phyloP scores from a whole-genome alignment of 2,797 vertebrate genomes.

The Coracias cyanogaster region DNA sequence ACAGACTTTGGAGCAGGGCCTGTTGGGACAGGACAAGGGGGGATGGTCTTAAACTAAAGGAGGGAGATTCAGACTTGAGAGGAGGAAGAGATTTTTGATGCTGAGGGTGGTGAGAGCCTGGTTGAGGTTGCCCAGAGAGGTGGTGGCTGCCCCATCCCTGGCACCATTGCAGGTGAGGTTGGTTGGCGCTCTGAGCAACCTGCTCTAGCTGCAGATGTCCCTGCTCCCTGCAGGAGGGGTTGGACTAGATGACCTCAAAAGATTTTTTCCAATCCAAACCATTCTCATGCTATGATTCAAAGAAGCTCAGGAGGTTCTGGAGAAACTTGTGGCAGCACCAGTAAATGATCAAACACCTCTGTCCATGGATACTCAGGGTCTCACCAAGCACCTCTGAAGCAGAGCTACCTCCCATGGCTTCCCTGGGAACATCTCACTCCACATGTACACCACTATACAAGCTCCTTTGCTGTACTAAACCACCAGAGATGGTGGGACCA shows the following conservation, averaged over 20 bases:
- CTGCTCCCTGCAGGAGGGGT: neutral
- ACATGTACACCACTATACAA: neutral
- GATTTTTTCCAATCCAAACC: neutral
- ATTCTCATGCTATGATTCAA: neutral
- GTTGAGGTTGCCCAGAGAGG: too few relatives aligned
- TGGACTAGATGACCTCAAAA: neutral
- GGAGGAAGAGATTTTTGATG: too few relatives aligned
- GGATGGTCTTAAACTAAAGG: too few relatives aligned
- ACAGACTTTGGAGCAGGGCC: neutral
- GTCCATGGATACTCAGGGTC: neutral
- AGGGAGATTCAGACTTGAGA: too few relatives aligned
- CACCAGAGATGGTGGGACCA: neutral
- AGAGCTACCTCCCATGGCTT: neutral
- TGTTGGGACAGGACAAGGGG: neutral
- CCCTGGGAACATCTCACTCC: neutral
- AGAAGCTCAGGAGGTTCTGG: neutral
- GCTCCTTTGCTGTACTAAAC: neutral
- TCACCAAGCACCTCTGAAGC: neutral
- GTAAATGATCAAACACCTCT: neutral
- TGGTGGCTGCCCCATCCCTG: too few relatives aligned
- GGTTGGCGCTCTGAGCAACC: too few relatives aligned
- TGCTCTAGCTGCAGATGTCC: too few relatives aligned
- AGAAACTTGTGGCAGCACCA: neutral
- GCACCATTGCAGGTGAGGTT: too few relatives aligned
- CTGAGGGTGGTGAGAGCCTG: too few relatives aligned